These are phyloP conservation scores for Papilio elwesi DNA, from an alignment of 2,888 invertebrate species.

Conservation along the genomic window DNA sequence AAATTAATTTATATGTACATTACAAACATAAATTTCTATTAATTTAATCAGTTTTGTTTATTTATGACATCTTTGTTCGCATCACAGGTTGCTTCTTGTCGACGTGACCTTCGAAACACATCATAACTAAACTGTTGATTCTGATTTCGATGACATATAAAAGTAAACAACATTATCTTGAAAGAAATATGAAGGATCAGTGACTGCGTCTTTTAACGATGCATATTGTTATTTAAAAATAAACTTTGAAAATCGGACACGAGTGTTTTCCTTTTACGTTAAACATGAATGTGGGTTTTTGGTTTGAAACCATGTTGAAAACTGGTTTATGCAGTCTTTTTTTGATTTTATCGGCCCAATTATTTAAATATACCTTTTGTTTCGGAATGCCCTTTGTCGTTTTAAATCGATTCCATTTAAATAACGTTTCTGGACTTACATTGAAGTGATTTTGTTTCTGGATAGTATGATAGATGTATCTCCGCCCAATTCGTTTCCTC, in stretches of 20 bases:
- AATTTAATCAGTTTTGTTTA: conserved; percentile 52
- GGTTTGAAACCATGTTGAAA: conserved; percentile 7
- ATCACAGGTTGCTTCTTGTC: conserved; percentile 60
- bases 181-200: conserved; percentile 11
- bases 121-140: conserved; percentile 56
- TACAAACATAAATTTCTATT: conserved; percentile 45
- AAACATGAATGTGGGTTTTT: conserved; percentile 18
- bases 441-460: background rate
- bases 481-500: no score
- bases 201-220: conserved; percentile 27
- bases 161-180: conserved; percentile 41
- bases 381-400: conserved; percentile 2
- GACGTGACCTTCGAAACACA: conserved; percentile 63
- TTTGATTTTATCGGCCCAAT: background rate
- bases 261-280: conserved; percentile 15
- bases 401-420: background rate
- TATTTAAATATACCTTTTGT: background rate
- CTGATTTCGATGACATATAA: conserved; percentile 51
- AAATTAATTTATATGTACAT: conserved; percentile 45
- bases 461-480: no score
- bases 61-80: conserved; percentile 67
- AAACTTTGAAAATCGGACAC: conserved; percentile 1
- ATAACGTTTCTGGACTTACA: background rate
- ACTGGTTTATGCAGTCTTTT: conserved; percentile 7
- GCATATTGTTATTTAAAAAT: conserved; percentile 17